A percentile compares a stretch with the other conserved stretches of the same genome.
phyloP scores from a whole-genome alignment of 37 sponge, comb jelly and placozoan species.

The Diacarnus erythraeanus region DNA sequence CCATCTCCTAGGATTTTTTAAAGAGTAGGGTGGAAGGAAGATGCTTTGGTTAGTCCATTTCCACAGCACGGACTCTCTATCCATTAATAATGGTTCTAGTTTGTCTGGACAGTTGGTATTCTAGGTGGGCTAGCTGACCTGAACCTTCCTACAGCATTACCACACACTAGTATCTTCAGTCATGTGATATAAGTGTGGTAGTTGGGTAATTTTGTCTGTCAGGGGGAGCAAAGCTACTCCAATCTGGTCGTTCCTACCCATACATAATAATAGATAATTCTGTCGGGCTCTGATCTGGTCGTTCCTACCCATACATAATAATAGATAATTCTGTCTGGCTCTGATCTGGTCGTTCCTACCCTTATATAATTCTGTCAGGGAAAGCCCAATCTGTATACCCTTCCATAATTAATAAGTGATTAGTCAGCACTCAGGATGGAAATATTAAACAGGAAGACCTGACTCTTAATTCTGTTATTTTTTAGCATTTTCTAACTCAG shows the following conservation, averaged over 20 bases:
- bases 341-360: slow-evolving; percentile 53
- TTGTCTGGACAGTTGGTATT: neutral
- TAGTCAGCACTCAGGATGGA: too few species aligned
- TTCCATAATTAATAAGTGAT: too few species aligned
- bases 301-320: slow-evolving; percentile 62
- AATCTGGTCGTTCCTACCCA: slow-evolving; percentile 58
- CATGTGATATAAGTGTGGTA: slow-evolving; percentile 1
- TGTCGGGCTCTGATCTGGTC: slow-evolving; percentile 32
- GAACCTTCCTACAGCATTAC: slow-evolving; percentile 59
- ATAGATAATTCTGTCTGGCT: too few species aligned
- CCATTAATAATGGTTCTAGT: slow-evolving; percentile 1
- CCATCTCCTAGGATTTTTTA: too few species aligned
- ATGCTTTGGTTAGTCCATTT: slow-evolving; percentile 61
- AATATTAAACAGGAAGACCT: too few species aligned
- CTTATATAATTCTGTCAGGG: slow-evolving; percentile 54
- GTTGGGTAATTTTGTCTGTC: slow-evolving; percentile 57
- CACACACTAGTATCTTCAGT: neutral
- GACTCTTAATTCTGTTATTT: too few species aligned
- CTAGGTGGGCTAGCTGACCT: slow-evolving; percentile 42
- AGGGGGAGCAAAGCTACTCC: neutral
- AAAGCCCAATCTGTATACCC: too few species aligned
- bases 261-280: too few species aligned
- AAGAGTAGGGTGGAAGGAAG: slow-evolving; percentile 57
- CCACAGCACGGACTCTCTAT: neutral
- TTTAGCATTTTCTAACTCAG: too few species aligned